phyloP scores from a whole-genome alignment of 2,113 vertebrate species.

The Zapus hudsonius region DNA sequence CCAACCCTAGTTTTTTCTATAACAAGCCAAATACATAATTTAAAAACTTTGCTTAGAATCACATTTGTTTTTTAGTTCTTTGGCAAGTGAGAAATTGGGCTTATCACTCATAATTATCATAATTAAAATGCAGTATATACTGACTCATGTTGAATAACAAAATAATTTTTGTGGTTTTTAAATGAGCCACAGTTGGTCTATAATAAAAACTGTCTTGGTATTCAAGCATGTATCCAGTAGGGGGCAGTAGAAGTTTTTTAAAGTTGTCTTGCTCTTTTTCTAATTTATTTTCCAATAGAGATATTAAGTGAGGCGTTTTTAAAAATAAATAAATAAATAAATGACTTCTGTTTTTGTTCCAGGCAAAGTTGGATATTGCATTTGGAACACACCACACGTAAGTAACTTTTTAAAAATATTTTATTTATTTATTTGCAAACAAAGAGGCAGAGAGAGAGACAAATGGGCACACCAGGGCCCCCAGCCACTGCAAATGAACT shows the following conservation, averaged over 20 bases:
- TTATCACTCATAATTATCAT: conserved; percentile 40
- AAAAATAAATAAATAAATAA: too few relatives aligned
- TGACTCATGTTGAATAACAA: conserved; percentile 43
- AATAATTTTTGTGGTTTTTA: not conserved
- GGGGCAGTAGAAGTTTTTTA: conserved; percentile 77
- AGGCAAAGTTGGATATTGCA: conserved; percentile 98
- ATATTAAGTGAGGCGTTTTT: not conserved
- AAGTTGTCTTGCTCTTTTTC: not conserved
- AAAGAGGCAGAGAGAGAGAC: too few relatives aligned
- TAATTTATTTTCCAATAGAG: conserved; percentile 11
- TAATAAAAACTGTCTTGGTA: not conserved
- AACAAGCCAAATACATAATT: not conserved
- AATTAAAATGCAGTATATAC: conserved; percentile 41
- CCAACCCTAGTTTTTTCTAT: not conserved
- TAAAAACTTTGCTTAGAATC: conserved; percentile 23
- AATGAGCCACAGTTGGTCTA: not conserved
- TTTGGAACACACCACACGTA: conserved; percentile 99
- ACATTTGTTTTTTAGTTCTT: conserved; percentile 19
- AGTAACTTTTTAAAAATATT: conserved; percentile 86
- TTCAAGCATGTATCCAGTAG: conserved; percentile 78
- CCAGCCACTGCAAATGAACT: too few relatives aligned
- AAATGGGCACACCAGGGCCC: too few relatives aligned
- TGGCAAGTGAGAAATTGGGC: not conserved
- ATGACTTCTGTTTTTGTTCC: conserved; percentile 68
- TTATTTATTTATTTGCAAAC: too few relatives aligned